Conservation (phyloP, 2,888 invertebrate species). For the Geotrupes spiniger region DNA sequence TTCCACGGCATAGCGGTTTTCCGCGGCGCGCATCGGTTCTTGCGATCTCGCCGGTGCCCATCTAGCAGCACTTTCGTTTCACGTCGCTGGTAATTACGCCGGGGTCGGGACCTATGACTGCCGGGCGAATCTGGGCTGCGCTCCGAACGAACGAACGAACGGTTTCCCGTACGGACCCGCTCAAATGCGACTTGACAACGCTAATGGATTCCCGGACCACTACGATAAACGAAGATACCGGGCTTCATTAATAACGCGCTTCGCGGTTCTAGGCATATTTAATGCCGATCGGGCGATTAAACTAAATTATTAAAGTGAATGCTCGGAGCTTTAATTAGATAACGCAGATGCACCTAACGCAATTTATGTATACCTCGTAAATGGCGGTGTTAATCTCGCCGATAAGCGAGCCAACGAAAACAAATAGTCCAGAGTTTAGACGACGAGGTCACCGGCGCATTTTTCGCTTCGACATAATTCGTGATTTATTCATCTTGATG, state of each 20-base stretch:
- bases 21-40: constrained; percentile 1
- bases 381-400: no score
- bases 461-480: no score
- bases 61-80: constrained; percentile 1
- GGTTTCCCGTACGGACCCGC: no score
- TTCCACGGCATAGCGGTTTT: not conserved
- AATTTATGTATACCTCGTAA: not conserved
- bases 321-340: not conserved
- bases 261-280: constrained; percentile 2
- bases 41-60: not conserved
- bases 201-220: not conserved
- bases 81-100: not conserved
- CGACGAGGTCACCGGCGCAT: no score
- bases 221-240: not conserved
- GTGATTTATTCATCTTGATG: no score
- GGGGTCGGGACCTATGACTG: no score
- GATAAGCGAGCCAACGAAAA: no score
- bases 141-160: no score
- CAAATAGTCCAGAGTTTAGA: no score
- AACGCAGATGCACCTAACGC: not conserved
- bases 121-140: no score
- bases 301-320: constrained; percentile 1
- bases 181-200: not conserved
- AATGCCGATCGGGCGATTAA: constrained; percentile 6
- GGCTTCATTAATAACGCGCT: constrained; percentile 4